A percentile compares a stretch with the other conserved stretches of the same genome.
These are phyloP conservation scores for Mungos mungo DNA, from an alignment of 2,113 vertebrate genomes.

Conservation along the genomic window DNA sequence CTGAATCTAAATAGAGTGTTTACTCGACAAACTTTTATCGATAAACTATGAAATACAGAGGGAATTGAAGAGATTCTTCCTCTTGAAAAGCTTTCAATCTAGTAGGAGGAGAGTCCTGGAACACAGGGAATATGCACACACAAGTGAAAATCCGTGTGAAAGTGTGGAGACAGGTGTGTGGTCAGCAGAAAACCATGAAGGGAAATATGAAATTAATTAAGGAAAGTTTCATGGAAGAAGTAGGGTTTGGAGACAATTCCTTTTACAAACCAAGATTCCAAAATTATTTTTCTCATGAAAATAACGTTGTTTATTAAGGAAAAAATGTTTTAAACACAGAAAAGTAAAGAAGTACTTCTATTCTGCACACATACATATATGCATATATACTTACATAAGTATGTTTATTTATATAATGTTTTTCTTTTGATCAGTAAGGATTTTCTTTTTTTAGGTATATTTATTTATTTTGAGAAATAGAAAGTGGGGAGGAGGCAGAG, in stretches of 20 bases:
- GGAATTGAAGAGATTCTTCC: neutral
- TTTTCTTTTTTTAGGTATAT: neutral
- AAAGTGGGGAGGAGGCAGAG: too few species aligned
- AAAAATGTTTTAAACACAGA: neutral
- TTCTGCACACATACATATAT: neutral
- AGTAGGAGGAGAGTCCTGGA: neutral
- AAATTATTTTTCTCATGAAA: constrained; percentile 21
- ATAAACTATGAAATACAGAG: neutral
- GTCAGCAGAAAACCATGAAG: neutral
- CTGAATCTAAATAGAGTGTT: neutral
- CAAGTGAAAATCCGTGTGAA: neutral
- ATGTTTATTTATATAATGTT: neutral
- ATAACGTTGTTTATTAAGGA: neutral
- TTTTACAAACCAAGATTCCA: neutral
- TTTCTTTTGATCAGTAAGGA: neutral
- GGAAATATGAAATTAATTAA: neutral
- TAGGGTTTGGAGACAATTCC: neutral
- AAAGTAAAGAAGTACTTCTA: neutral
- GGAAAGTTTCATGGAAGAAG: neutral
- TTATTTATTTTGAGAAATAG: too few species aligned
- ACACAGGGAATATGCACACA: neutral
- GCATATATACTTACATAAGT: neutral
- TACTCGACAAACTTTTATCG: neutral
- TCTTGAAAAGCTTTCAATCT: neutral
- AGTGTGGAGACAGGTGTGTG: neutral